phyloP scores from a whole-genome alignment of 2,888 invertebrate genomes.

The Synergus laeviventris region DNA sequence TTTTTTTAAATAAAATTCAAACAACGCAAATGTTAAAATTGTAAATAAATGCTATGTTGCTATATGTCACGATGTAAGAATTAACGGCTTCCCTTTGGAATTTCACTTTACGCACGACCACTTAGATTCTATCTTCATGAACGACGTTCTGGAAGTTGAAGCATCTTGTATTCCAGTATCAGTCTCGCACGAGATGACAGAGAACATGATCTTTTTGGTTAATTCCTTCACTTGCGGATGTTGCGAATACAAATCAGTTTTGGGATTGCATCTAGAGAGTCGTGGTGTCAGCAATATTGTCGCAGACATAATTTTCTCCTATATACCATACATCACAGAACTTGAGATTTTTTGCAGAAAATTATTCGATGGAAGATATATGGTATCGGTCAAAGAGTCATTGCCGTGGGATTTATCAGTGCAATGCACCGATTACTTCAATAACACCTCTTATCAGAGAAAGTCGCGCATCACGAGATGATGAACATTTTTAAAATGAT shows the following conservation, averaged over 20 bases:
- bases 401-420: conserved; percentile 10
- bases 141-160: conserved; percentile 39
- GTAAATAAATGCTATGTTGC: conserved; percentile 5
- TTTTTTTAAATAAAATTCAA: conserved; percentile 1
- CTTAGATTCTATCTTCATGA: conserved; percentile 35
- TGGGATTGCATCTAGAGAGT: too few species aligned
- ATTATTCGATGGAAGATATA: conserved; percentile 16
- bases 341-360: conserved; percentile 10
- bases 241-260: conserved; percentile 31
- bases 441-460: conserved; percentile 29
- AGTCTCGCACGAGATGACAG: conserved; percentile 29
- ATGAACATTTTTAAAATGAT: conserved; percentile 14
- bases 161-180: conserved; percentile 38
- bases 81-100: conserved; percentile 36
- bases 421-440: conserved; percentile 33
- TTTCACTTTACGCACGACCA: conserved; percentile 34
- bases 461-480: conserved; percentile 10
- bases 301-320: too few species aligned
- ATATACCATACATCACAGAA: neutral
- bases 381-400: conserved; percentile 27
- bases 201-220: conserved; percentile 38
- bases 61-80: conserved; percentile 37
- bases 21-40: conserved; percentile 7
- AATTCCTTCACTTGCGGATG: conserved; percentile 30
- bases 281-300: neutral